Conservation (phyloP, 2,113 vertebrate genomes). For the Lichenostomus cassidix region DNA sequence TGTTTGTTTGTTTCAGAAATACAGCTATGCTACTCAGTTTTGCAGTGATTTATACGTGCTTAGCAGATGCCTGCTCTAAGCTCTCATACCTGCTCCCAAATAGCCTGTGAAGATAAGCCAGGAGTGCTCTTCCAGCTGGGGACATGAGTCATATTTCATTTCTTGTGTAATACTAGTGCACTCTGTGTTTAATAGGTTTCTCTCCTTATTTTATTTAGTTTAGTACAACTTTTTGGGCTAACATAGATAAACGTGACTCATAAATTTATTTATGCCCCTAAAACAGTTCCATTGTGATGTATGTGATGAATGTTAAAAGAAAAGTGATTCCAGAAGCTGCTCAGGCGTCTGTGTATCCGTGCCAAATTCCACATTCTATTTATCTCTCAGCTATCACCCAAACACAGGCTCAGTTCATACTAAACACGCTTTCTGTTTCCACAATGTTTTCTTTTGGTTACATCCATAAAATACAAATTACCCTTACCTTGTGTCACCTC, state of each 20-base stretch:
- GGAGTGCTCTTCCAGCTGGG: not conserved
- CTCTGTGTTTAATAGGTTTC: constrained; percentile 51
- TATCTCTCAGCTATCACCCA: constrained; percentile 69
- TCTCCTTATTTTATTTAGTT: constrained; percentile 64
- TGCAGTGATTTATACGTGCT: not conserved
- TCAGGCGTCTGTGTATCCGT: constrained; percentile 29
- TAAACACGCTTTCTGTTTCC: constrained; percentile 38
- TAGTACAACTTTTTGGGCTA: constrained; percentile 64
- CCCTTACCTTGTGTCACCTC: constrained; percentile 17
- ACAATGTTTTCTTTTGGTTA: constrained; percentile 42
- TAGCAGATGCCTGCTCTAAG: not conserved
- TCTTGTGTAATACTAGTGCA: constrained; percentile 16
- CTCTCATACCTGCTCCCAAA: not conserved
- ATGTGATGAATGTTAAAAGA: constrained; percentile 56
- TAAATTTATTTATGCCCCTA: constrained; percentile 62
- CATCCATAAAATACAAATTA: constrained; percentile 40
- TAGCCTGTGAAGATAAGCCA: constrained; percentile 13
- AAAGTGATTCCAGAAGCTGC: constrained; percentile 54
- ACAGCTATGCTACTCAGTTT: not conserved
- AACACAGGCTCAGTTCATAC: constrained; percentile 63
- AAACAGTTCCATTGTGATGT: constrained; percentile 56
- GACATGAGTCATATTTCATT: constrained; percentile 32
- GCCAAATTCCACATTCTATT: constrained; percentile 69
- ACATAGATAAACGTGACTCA: constrained; percentile 46
- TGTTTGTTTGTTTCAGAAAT: not conserved